phyloP scores from a whole-genome alignment of 2,797 vertebrate genomes.

The Pipistrellus nathusii region DNA sequence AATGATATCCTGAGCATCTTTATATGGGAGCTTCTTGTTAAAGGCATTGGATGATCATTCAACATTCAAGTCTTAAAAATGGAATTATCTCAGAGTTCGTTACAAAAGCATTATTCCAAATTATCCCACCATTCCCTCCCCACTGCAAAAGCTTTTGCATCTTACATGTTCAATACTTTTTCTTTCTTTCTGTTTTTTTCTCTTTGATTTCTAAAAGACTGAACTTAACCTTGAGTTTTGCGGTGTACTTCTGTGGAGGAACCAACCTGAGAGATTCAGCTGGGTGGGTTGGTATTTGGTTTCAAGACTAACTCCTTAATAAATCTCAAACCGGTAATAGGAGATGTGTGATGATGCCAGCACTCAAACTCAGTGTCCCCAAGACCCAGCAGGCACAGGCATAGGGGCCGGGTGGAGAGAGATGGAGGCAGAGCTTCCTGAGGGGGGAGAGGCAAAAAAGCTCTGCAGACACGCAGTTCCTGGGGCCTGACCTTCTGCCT shows the following conservation, averaged over 20 bases:
- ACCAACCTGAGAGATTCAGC: not conserved
- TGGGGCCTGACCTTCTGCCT: not conserved
- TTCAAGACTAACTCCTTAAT: not conserved
- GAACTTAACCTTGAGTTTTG: not conserved
- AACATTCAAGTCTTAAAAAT: not conserved
- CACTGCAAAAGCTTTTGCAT: not conserved
- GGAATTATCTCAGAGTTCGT: not conserved
- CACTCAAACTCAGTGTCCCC: not conserved
- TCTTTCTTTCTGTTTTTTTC: not conserved
- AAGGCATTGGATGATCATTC: not conserved
- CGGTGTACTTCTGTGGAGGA: not conserved
- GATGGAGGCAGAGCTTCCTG: not conserved
- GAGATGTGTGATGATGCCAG: not conserved
- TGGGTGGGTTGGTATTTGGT: not conserved
- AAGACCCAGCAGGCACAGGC: not conserved
- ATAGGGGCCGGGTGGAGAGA: not conserved
- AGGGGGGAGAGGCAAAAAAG: not conserved
- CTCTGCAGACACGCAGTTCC: not conserved
- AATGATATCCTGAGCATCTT: not conserved
- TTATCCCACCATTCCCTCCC: no score
- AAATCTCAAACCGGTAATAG: not conserved
- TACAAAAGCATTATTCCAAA: fast-evolving
- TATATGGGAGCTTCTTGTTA: not conserved
- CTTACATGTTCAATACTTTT: not conserved
- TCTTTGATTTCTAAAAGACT: not conserved